phyloP scores from a whole-genome alignment of 2,113 vertebrate species.

The Nothobranchius kuhntae region DNA sequence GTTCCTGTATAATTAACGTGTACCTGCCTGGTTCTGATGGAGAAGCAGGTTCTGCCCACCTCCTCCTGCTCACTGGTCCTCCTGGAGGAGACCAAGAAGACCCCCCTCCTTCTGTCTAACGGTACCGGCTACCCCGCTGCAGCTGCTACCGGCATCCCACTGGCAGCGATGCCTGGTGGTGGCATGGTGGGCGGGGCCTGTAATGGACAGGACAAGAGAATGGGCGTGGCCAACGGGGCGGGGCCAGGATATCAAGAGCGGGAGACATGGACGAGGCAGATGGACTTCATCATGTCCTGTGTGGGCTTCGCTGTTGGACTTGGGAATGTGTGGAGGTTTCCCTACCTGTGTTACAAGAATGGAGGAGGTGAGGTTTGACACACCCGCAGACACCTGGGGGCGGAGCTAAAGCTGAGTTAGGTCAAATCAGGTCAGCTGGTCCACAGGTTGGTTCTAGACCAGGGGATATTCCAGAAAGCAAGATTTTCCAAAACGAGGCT shows the following conservation, averaged over 20 bases:
- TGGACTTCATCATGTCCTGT: conserved; percentile 96
- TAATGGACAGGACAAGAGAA: conserved; percentile 40
- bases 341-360: conserved; percentile 92
- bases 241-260: conserved; percentile 70
- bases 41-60: conserved; percentile 67
- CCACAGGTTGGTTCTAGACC: not conserved
- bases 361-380: conserved; percentile 85
- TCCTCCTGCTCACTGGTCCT: conserved; percentile 70
- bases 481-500: no score
- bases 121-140: conserved; percentile 42
- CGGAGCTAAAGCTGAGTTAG: not conserved
- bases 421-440: not conserved
- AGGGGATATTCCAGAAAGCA: no score
- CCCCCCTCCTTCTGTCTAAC: conserved; percentile 67
- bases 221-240: not conserved
- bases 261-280: conserved; percentile 92
- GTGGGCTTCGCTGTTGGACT: conserved; percentile 90
- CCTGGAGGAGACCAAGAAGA: conserved; percentile 76
- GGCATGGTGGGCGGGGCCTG: conserved; percentile 24
- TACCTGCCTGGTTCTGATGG: conserved; percentile 54
- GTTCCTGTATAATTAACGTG: not conserved
- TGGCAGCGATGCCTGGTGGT: conserved; percentile 2
- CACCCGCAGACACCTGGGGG: conserved; percentile 3
- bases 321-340: conserved; percentile 90
- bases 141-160: conserved; percentile 50